Base-by-base conservation (phyloP, 2,888 invertebrate species). In the Omphaloscelis lunosa region DNA sequence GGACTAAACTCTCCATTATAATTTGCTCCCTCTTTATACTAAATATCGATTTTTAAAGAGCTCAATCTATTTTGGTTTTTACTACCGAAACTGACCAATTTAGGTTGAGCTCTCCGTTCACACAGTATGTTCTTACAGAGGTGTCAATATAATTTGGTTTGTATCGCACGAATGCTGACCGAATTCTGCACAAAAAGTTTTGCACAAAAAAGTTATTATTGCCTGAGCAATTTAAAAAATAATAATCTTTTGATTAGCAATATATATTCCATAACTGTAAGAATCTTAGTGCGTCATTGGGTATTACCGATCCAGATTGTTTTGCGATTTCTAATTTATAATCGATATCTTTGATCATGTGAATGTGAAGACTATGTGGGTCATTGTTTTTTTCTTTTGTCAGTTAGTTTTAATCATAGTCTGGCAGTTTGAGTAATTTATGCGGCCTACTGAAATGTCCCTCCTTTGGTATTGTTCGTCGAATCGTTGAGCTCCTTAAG, bases 251-350 rank as follows among this genome's bases (percentile, higher is more conserved):
- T 34, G 5, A 1, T 5, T 29, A 0, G 4, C 29, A 53, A 29
- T 41, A 62, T 66, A 45, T 51, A 66, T 76, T 76, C 76, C 76
- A 23, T 34, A 34, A 17, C 29, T 29, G 20, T 29, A 5, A 39
- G 20, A 27, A 11, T 8, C 41, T 75, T 0, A 11, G 11, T 67
- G 58, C 65, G 75, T 76, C 75, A 59, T 59, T 51, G 5, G 6
- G 39, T 20, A 75, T 51, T 48, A 39, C 8, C n/a, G 17, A 45
- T 45, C 45, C 15, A 65, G 8, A 11, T 20, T 41, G 1, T 29
- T 73, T 15, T 68, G 34, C 41, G 17, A 12, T 9, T 27, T 63
- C 6, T 7, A 29, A 12, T 48, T 51, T 39, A 8, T 23, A 7
- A 23, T 70, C 6, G 17, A 12, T 4, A 56, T n/a, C 7, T 29